phyloP scores from a whole-genome alignment of 2,888 invertebrate species.

The Luperina testacea region DNA sequence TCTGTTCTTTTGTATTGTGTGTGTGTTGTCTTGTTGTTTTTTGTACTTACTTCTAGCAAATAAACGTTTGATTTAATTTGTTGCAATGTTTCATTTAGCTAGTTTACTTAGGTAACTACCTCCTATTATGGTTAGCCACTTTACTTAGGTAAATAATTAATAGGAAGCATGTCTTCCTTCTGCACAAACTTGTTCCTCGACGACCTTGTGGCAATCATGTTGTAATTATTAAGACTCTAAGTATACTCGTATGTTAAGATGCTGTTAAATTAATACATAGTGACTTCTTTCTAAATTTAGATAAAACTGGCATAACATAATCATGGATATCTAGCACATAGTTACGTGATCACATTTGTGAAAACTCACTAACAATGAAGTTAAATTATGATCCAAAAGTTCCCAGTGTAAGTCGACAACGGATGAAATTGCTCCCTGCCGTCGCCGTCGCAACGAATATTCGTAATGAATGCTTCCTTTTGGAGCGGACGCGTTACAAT shows the following conservation, averaged over 20 bases:
- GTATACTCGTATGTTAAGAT: too few relatives aligned
- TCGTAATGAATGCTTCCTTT: constrained; percentile 60
- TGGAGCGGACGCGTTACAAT: constrained; percentile 45
- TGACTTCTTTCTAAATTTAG: neutral
- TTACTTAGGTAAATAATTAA: constrained; percentile 2
- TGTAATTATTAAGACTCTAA: neutral
- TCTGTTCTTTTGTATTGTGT: neutral
- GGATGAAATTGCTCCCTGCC: constrained; percentile 19
- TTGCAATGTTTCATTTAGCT: neutral
- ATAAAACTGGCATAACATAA: neutral
- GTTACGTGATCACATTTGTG: constrained; percentile 5
- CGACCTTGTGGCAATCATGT: constrained; percentile 4
- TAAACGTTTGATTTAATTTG: neutral
- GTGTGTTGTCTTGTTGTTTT: neutral
- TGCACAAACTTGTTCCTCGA: neutral
- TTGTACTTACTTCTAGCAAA: neutral
- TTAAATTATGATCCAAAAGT: constrained; percentile 51
- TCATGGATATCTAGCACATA: neutral
- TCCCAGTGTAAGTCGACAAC: constrained; percentile 43
- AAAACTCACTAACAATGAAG: constrained; percentile 36
- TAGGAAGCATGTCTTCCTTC: neutral
- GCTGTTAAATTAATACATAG: neutral
- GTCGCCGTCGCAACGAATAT: constrained; percentile 29
- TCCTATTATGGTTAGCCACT: neutral
- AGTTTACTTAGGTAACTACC: neutral